phyloP scores from a whole-genome alignment of 2,113 vertebrate species.

The Phainopepla nitens region DNA sequence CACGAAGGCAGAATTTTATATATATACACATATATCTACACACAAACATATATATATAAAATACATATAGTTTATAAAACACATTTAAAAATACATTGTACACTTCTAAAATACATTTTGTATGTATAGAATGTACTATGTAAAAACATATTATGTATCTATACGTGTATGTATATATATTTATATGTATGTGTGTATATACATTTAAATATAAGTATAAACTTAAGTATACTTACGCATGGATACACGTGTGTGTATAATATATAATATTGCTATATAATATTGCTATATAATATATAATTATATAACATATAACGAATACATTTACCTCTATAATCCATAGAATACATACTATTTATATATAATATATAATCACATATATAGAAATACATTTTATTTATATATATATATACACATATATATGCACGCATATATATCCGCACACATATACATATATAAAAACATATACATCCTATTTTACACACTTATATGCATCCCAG shows the following conservation, averaged over 20 bases:
- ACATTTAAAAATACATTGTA: background rate
- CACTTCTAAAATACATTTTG: background rate
- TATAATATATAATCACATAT: background rate
- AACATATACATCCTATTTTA: no score
- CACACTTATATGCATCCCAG: background rate
- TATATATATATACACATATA: background rate
- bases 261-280: no score
- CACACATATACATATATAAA: accelerated
- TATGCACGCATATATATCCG: no score
- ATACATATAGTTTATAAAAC: background rate
- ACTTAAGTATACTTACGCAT: no score
- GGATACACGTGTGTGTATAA: background rate
- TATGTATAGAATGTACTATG: background rate
- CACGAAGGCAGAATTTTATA: background rate
- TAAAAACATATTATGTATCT: background rate
- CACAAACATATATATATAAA: no score
- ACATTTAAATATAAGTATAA: accelerated
- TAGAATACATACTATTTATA: background rate
- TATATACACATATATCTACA: no score
- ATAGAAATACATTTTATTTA: background rate
- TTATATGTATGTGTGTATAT: background rate
- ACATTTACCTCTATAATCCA: background rate
- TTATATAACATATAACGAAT: background rate
- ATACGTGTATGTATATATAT: background rate
- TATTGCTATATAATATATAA: no score